phyloP scores from a whole-genome alignment of 92 coral and sea anemone species.

The Parazoanthus atlanticus region DNA sequence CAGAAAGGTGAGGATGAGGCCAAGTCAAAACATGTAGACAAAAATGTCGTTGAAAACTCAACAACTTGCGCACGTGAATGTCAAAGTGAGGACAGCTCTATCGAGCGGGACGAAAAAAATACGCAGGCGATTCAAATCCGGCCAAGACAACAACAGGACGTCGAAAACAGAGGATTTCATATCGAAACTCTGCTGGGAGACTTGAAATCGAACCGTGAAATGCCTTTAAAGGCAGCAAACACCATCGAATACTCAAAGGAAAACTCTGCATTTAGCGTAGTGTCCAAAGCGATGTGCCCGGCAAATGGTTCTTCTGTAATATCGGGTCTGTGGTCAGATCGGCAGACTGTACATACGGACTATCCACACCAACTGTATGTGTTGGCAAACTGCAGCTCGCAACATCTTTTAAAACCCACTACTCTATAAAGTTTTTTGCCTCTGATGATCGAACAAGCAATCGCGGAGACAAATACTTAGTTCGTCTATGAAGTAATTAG shows the following conservation, averaged over 20 bases:
- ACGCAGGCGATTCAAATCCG: not conserved
- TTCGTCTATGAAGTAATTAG: not conserved
- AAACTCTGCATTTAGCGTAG: conserved; percentile 30
- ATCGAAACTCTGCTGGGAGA: conserved; percentile 37
- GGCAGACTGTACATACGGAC: not conserved
- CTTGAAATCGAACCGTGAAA: conserved; percentile 3
- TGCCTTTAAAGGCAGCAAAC: conserved; percentile 14
- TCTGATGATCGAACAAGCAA: not conserved
- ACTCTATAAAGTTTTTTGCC: not conserved
- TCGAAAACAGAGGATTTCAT: conserved; percentile 31
- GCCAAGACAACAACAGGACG: not conserved
- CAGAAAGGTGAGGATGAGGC: conserved; percentile 14
- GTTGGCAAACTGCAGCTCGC: conserved; percentile 16
- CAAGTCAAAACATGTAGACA: not conserved
- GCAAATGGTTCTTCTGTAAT: not conserved
- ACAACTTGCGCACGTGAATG: not conserved
- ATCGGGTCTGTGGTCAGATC: not conserved
- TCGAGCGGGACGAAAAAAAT: not conserved
- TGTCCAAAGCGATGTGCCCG: conserved; percentile 8
- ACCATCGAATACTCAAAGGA: not conserved
- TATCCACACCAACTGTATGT: not conserved
- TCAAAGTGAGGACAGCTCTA: not conserved
- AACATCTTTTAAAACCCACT: not conserved
- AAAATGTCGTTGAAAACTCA: not conserved
- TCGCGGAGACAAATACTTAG: not conserved